These are phyloP conservation scores for Phasia obesa DNA, from an alignment of 2,888 invertebrate genomes.

Conservation along the genomic window DNA sequence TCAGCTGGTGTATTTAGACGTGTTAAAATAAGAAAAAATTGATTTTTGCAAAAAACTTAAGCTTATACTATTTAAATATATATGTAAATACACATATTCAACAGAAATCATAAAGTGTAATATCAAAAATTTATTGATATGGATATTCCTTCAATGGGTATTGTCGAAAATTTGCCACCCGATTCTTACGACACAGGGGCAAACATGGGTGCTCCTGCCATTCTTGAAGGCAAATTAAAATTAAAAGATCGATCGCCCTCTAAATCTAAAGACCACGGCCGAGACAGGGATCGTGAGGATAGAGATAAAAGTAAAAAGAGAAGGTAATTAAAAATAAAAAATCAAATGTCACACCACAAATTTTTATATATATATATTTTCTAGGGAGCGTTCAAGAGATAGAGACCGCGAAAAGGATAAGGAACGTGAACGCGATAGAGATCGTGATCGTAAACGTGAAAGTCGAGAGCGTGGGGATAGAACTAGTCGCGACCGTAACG, in stretches of 20 bases:
- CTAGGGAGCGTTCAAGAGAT: constrained; percentile 69
- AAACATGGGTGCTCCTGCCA: constrained; percentile 68
- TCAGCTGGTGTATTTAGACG: constrained; percentile 17
- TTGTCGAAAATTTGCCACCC: constrained; percentile 33
- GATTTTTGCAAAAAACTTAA: neutral
- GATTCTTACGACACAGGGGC: constrained; percentile 48
- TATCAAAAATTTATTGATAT: constrained; percentile 47
- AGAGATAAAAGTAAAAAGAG: constrained; percentile 73
- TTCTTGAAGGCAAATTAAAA: constrained; percentile 61
- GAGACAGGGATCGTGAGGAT: constrained; percentile 72
- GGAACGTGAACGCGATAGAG: constrained; percentile 57
- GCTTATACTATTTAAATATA: neutral
- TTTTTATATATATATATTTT: too few relatives aligned
- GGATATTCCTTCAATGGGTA: constrained; percentile 48
- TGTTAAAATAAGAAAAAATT: constrained; percentile 6
- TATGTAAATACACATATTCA: neutral
- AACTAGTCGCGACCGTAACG: constrained; percentile 77
- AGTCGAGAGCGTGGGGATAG: constrained; percentile 76
- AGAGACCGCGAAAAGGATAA: constrained; percentile 56
- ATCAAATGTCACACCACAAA: too few relatives aligned
- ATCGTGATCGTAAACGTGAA: constrained; percentile 73
- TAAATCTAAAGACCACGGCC: constrained; percentile 69
- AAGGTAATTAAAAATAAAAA: constrained; percentile 74
- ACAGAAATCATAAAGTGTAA: neutral
- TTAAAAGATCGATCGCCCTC: constrained; percentile 76